Percentiles rank a stretch among this genome's conserved stretches.
These are phyloP conservation scores for Tuta absoluta DNA, from an alignment of 2,888 invertebrate species.

Conservation along the genomic window DNA sequence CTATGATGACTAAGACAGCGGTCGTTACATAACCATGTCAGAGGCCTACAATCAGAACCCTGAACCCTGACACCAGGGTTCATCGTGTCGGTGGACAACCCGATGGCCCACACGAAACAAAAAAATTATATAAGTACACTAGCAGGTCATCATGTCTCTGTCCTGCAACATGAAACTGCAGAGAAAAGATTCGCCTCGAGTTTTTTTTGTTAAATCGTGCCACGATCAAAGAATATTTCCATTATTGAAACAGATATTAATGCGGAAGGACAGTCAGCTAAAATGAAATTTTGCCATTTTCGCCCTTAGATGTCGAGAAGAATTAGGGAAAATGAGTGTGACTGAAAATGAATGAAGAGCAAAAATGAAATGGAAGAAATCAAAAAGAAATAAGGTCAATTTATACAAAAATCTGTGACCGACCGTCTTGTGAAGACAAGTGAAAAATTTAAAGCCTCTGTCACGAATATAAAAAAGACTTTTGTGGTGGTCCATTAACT, in stretches of 20 bases:
- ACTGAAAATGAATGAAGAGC: neutral
- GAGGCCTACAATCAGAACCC: no score
- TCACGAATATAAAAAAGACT: neutral
- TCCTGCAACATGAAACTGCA: no score
- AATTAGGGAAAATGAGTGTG: slow-evolving; percentile 4
- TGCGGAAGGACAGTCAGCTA: neutral
- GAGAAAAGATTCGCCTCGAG: no score
- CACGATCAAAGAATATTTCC: neutral
- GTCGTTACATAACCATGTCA: no score
- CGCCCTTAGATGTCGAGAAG: neutral
- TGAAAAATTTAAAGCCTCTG: neutral
- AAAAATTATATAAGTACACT: no score
- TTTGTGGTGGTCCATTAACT: neutral
- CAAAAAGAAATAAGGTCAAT: slow-evolving; percentile 14
- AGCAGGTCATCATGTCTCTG: no score
- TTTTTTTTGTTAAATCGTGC: no score
- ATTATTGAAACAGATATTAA: neutral
- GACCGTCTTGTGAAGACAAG: neutral
- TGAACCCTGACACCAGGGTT: no score
- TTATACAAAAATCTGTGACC: slow-evolving; percentile 1
- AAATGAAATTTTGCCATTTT: slow-evolving; percentile 5
- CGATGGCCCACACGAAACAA: no score
- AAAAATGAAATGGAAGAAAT: slow-evolving; percentile 6
- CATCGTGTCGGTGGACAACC: no score
- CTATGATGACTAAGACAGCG: no score